Evolutionary conservation across 2,113 vertebrate genomes (phyloP), one percentile per base, ranked within the genome.

Genomic region (Crotalus helleri): DNA sequence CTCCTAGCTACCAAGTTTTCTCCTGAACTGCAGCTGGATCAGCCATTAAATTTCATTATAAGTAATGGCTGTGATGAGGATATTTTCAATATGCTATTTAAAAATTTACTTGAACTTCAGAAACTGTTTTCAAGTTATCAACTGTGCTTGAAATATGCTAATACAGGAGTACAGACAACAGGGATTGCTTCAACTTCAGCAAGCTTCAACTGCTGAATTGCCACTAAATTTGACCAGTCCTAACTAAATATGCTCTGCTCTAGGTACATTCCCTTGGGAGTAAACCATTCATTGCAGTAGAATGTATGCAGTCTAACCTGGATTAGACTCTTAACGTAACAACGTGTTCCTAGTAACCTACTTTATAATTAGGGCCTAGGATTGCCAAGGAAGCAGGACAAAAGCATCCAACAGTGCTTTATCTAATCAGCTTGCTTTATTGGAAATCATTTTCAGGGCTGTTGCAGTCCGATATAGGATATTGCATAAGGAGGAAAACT

Each of bases 81-180:
- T 93, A 26, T n/a, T 61, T 91, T 21, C 33, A 46, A 64, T 92
- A 93, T 44, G 88, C 29, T 61, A 94, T 89, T 58, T 93, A 6
- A 90, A 91, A 85, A 93, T 26, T 10, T 23, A 90, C 58, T 58
- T 85, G 39, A 64, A 0, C 87, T 92, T n/a, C 87, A 91, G 7
- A 0, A 0, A 87, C 91, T 0, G 0, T 94, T 93, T 61, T 87
- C 1, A 1, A 19, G 12, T 24, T 87, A 3, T 87, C 19, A 44
- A 4, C 13, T 29, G 5, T 85, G 46, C 44, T 33, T 21, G 1
- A 26, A 91, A 54, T 4, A 8, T 11, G 23, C 39, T 81, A 81
- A 54, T 39, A 54, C 4, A 21, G n/a, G 33, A 81, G 6, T 74
- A 33, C 5, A 51, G 49, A n/a, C 49, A 59, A 26, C 29, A 26